Evolutionary conservation across 2,888 invertebrate genomes (phyloP), one percentile per base, ranked within the genome.

Genomic region (Meteorus cinctellus): DNA sequence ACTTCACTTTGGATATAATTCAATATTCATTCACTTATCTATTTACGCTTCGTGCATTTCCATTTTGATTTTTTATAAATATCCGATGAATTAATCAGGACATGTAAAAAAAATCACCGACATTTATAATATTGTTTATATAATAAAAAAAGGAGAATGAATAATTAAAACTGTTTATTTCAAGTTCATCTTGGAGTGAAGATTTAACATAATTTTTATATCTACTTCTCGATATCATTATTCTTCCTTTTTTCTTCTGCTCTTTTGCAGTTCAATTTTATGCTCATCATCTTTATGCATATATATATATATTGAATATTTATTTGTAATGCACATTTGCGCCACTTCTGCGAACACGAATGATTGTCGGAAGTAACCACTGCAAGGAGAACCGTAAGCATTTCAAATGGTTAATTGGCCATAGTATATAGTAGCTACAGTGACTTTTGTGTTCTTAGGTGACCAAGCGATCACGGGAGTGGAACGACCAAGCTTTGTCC

Each of bases 381-480:
- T 80, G 84, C 82, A 83, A 62, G 59, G 85, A 82, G 84, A 84
- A 86, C 84, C 84, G 84, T 86, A 85, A 85, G 84, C 69, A 72
- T 86, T 88, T 88, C 89, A 87, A 88, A 86, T 86, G 88, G 87
- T 89, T 88, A 89, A 89, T 89, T 89, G 88, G 87, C 85, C 89
- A 88, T 89, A 84, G 55, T 55, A 55, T 19, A 55, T 19, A 19
- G 55, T 55, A 19, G 55, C 19, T 24, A 55, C n/a, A 55, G 86
- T 87, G 84, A 85, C 83, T 75, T 74, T 75, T 55, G 55, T 55
- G 55, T 55, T 85, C 82, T 82, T 84, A 85, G 84, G 86, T 87
- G 88, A 87, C 87, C 88, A 86, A 87, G 86, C 87, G 81, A 55
- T 79, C 87, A 88, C 83, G 86, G 84, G 84, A 89, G 85, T 86